Conservation (phyloP, 2,888 invertebrate species). For the Xanthia icteritia region DNA sequence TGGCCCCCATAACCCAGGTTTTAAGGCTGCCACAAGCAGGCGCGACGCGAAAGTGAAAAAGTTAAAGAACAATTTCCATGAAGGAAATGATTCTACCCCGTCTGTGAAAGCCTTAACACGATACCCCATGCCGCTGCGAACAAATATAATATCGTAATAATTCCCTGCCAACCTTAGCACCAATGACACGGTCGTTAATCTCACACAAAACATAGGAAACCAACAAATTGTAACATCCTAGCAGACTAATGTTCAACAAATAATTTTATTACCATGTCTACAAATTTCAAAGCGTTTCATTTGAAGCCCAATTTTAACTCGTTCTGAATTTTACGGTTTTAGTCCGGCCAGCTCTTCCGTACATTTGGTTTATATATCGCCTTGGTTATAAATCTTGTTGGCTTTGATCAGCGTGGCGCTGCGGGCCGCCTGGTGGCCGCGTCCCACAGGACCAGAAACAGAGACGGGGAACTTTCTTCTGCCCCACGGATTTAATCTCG, state of each 20-base stretch:
- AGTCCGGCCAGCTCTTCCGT: conserved; percentile 76
- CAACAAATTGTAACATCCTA: conserved; percentile 55
- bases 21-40: no score
- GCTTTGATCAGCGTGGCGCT: conserved; percentile 73
- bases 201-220: conserved; percentile 48
- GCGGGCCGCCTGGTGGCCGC: conserved; percentile 35
- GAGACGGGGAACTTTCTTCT: conserved; percentile 50
- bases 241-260: conserved; percentile 50
- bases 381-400: conserved; percentile 77
- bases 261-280: conserved; percentile 59
- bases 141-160: neutral
- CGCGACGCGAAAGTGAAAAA: no score
- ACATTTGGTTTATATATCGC: conserved; percentile 81
- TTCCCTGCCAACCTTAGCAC: conserved; percentile 23
- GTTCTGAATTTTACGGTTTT: conserved; percentile 71
- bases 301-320: conserved; percentile 66
- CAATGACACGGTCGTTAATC: conserved; percentile 42
- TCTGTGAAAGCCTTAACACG: no score
- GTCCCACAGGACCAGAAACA: conserved; percentile 56
- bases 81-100: no score
- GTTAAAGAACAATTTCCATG: no score
- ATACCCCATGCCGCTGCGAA: neutral
- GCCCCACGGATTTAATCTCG: conserved; percentile 64
- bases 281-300: conserved; percentile 65
- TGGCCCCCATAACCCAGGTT: no score